These are phyloP conservation scores for Cacatua alba DNA, from an alignment of 2,113 vertebrate species.

Conservation along the genomic window DNA sequence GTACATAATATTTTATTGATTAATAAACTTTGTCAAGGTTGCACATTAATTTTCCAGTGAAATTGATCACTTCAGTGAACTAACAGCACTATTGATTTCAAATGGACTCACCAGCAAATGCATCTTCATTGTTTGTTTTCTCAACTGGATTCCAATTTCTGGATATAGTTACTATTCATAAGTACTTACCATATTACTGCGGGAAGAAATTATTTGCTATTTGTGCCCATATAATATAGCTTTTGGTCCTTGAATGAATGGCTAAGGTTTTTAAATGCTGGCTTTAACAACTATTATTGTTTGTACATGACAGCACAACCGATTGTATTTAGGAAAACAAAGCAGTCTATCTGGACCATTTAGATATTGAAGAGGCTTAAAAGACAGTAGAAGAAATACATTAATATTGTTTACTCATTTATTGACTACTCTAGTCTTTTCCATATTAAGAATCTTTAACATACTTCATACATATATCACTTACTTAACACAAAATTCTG, in stretches of 20 bases:
- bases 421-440: background rate
- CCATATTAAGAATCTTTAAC: background rate
- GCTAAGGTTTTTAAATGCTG: background rate
- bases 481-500: slow-evolving; percentile 3
- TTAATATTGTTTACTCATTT: slow-evolving; percentile 9
- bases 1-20: background rate
- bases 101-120: background rate
- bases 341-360: background rate
- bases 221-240: background rate
- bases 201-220: background rate
- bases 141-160: background rate
- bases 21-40: background rate
- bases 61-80: background rate
- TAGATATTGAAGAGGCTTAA: slow-evolving; percentile 32
- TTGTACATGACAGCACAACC: slow-evolving; percentile 22
- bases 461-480: background rate
- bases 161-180: background rate
- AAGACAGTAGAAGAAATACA: slow-evolving; percentile 8
- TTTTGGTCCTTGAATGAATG: background rate
- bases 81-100: background rate
- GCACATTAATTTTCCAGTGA: background rate
- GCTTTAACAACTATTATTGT: background rate
- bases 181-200: background rate
- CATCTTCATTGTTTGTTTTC: background rate
- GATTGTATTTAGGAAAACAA: slow-evolving; percentile 33